These are phyloP conservation scores for Ommatoiulus sabulosus DNA, from an alignment of 2,888 invertebrate genomes.

Conservation along the genomic window DNA sequence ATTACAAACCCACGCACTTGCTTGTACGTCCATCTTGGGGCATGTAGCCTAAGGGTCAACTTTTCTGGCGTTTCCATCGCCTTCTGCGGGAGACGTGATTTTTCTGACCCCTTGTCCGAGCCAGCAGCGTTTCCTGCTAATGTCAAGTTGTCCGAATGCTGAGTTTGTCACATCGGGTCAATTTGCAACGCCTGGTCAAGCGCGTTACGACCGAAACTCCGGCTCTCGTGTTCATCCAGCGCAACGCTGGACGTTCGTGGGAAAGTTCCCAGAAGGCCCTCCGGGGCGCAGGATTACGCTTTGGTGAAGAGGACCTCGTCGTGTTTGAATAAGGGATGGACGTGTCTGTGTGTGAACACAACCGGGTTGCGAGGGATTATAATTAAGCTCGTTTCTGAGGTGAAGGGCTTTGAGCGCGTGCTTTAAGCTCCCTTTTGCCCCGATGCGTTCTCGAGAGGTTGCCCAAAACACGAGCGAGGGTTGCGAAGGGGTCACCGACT, in stretches of 20 bases:
- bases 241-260: conserved; percentile 21
- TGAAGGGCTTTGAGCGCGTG: neutral
- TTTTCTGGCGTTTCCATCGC: neutral
- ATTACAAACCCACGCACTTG: too few species aligned
- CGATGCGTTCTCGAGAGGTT: conserved; percentile 7
- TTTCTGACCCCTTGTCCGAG: neutral
- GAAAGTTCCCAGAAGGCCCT: conserved; percentile 40
- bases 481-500: neutral
- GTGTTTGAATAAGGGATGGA: neutral
- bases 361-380: conserved; percentile 17
- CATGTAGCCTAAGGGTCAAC: neutral
- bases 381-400: conserved; percentile 15
- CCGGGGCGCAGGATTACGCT: conserved; percentile 8
- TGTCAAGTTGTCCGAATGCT: conserved; percentile 21
- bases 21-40: neutral
- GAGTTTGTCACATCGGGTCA: conserved; percentile 29
- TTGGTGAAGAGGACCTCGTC: neutral
- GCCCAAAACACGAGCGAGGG: neutral
- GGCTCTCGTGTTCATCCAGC: conserved; percentile 36
- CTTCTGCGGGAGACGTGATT: neutral
- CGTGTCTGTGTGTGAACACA: conserved; percentile 18
- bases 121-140: neutral
- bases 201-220: conserved; percentile 28
- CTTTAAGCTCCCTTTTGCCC: conserved; percentile 6
- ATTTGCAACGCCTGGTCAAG: conserved; percentile 43